Conservation (phyloP, 2,113 vertebrate species). For the Chlorodrepanis virens region DNA sequence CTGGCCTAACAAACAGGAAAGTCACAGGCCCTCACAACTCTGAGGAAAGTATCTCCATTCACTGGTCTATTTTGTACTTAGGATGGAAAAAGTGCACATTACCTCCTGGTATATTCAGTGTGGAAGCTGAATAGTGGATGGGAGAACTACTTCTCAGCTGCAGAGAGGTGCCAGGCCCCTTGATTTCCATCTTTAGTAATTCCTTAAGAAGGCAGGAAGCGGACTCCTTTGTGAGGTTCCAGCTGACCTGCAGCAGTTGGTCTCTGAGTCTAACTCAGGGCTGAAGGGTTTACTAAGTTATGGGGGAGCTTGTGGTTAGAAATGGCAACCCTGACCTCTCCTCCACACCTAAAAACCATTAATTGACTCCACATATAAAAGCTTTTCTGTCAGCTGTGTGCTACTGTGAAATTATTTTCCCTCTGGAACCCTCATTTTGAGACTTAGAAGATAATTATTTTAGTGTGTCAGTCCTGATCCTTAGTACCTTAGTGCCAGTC, state of each 20-base stretch:
- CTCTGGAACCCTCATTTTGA: background rate
- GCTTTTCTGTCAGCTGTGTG: background rate
- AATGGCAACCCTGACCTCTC: background rate
- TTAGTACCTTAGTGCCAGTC: too few relatives aligned
- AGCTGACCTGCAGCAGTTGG: rapidly evolving
- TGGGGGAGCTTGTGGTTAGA: background rate
- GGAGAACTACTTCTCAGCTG: background rate
- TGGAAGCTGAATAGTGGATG: background rate
- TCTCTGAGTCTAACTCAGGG: too few relatives aligned
- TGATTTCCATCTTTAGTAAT: background rate
- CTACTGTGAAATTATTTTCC: background rate
- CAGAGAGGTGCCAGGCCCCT: background rate
- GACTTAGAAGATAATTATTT: background rate
- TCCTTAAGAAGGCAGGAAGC: background rate
- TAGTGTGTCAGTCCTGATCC: background rate
- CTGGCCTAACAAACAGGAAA: background rate
- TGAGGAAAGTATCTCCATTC: background rate
- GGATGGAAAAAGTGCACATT: background rate
- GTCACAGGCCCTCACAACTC: background rate
- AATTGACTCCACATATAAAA: background rate
- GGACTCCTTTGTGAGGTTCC: rapidly evolving
- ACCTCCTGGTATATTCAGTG: background rate
- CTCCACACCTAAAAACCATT: background rate
- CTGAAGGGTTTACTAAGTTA: background rate
- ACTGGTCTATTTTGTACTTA: background rate